Base-by-base conservation (phyloP, 2,113 vertebrate genomes). In the Verasper variegatus region DNA sequence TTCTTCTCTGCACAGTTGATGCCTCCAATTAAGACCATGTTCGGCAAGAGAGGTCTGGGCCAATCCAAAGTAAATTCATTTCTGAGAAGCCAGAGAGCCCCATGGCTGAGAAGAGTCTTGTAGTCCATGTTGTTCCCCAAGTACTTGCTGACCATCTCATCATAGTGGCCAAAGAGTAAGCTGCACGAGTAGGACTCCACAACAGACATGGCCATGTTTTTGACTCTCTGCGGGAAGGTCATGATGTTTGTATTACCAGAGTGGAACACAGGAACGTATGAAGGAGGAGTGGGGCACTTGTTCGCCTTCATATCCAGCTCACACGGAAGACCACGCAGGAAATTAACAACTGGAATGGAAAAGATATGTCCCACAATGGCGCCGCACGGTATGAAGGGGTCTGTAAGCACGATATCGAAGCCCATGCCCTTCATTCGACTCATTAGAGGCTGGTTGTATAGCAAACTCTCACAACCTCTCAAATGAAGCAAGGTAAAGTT, bases 41-140 rank as follows among this genome's bases (percentile, higher is more conserved):
- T 98, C 66, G 96, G 96, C 96, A 98, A 95, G 27, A 95, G 0
- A 0, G 97, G 97, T 56, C 2, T 93, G 0, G 96, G 96, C 74
- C 91, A 96, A 15, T 97, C 95, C 17, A 97, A 90, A n/a, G 83
- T 80, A 74, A 97, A 97, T 78, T 98, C 96, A 0, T 89, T 87
- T 85, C 95, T 93, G 75, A 96, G 72, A 27, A 98, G 94, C 95
- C 94, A 97, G 54, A 99, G 14, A 0, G 96, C 94, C 0, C 80
- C 95, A 0, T 85, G 77, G 54, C 95, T 78, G 0, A 97, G 37
- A 1, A 98, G 68, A 0, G 95, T 94, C 71, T 37, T 65, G 15
- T 94, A 18, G 0, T 92, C 94, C 35, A 94, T 76, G 0, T 91
- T 84, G 35, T 89, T 93, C 26, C 83, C 76, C 1, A 97, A 64